Base-by-base conservation (phyloP, 2,888 invertebrate species). In the Chymomyza caudatula region DNA sequence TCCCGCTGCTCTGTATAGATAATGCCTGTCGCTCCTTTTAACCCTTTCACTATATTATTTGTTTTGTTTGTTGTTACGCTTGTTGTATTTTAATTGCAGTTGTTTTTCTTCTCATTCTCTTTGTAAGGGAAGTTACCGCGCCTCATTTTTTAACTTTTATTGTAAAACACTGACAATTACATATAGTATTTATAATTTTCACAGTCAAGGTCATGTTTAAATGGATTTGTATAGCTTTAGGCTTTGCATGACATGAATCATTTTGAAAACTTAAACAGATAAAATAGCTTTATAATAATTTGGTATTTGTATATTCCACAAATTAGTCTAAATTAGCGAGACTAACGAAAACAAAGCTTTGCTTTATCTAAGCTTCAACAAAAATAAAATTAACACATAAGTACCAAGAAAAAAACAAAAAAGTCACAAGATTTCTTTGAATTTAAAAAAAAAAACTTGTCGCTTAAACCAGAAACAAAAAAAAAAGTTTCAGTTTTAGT, bases 131-230 rank as follows among this genome's bases (percentile, higher is more conserved):
- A 81, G 77, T 84, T 75, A 66, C 61, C 19, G 42, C 47, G 55
- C 25, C 29, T 20, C 55, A 37, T 3, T 17, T 51, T 22, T 65
- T 57, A 42, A 63, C 62, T 71, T 71, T 68, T 60, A 64, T 71
- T 70, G 60, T 65, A 42, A 66, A 52, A 25, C 59, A 20, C 62
- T 63, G 49, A 68, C 74, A 68, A 66, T 61, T 52, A 55, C 25
- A 44, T 57, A 37, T 11, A 6, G 13, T 47, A 20, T 52, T 20
- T 52, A n/a, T 13, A 22, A 52, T 52, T 67, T 71, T 77, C 79
- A 82, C 57, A 80, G 80, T 80, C 84, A 80, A 78, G 80, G 80
- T 83, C 71, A 58, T 53, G 19, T 8, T 44, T 60, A 44, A 25
- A 44, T 47, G 29, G 6, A 11, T 6, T 0, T 11, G 2, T 37